Percentiles rank a stretch among this genome's conserved stretches.
phyloP scores from a whole-genome alignment of 2,888 invertebrate species.

The Lycophotia porphyrea region DNA sequence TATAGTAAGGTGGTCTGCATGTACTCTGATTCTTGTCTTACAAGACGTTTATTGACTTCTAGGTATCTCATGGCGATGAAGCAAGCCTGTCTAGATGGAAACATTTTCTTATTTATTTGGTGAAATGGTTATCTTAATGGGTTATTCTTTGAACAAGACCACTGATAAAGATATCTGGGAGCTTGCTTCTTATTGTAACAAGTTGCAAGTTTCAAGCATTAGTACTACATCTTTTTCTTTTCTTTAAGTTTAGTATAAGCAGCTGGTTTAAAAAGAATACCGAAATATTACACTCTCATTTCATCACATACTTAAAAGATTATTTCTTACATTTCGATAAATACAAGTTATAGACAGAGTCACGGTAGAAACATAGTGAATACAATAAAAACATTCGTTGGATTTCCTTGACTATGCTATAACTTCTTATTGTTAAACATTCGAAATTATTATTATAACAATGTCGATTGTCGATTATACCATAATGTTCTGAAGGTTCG shows the following conservation, averaged over 20 bases:
- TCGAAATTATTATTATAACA: constrained; percentile 32
- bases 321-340: background rate
- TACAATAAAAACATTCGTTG: too few relatives aligned
- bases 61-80: background rate
- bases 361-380: background rate
- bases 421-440: constrained; percentile 33
- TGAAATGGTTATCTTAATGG: background rate
- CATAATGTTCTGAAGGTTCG: background rate
- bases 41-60: too few relatives aligned
- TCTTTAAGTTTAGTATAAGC: background rate
- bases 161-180: background rate
- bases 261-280: background rate
- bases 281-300: background rate
- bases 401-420: constrained; percentile 32
- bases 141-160: constrained; percentile 2
- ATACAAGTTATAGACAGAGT: background rate
- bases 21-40: too few relatives aligned
- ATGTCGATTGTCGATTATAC: background rate
- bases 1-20: too few relatives aligned
- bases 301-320: background rate
- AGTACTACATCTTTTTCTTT: background rate
- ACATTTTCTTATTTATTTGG: background rate
- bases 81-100: background rate
- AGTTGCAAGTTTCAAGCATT: background rate
- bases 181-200: background rate